These are phyloP conservation scores for Zaprionus taronus DNA, from an alignment of 1,140 invertebrate genomes.

Conservation along the genomic window DNA sequence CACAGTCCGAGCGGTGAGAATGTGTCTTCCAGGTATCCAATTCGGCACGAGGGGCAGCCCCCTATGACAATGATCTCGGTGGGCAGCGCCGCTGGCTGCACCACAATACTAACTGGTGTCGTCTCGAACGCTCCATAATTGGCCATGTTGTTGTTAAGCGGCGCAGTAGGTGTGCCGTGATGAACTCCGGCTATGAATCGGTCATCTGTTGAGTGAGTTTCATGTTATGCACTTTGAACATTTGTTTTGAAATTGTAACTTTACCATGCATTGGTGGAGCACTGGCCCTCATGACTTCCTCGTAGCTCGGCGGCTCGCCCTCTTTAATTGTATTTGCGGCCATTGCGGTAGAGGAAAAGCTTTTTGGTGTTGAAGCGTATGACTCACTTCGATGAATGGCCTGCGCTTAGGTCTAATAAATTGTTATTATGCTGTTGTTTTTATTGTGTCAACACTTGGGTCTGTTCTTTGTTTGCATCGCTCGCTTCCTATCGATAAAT, in stretches of 20 bases:
- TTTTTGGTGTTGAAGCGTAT: slow-evolving; percentile 10
- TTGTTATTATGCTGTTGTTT: slow-evolving; percentile 33
- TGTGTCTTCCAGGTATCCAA: slow-evolving; percentile 92
- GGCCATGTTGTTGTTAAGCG: slow-evolving; percentile 63
- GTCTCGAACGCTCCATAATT: slow-evolving; percentile 76
- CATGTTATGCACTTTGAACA: not conserved
- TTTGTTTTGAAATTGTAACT: not conserved
- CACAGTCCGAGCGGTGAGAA: slow-evolving; percentile 90
- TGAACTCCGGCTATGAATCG: slow-evolving; percentile 60
- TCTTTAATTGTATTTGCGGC: slow-evolving; percentile 47
- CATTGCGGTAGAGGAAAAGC: slow-evolving; percentile 24
- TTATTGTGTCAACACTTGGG: slow-evolving; percentile 30
- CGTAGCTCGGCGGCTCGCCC: slow-evolving; percentile 62
- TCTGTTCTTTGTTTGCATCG: slow-evolving; percentile 32
- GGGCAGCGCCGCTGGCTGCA: slow-evolving; percentile 76
- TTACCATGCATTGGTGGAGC: slow-evolving; percentile 29
- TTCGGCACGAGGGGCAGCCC: slow-evolving; percentile 91
- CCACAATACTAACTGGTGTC: slow-evolving; percentile 73
- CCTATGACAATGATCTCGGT: slow-evolving; percentile 89
- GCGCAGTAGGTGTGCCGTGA: slow-evolving; percentile 47
- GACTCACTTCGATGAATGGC: slow-evolving; percentile 26
- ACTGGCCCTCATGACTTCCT: slow-evolving; percentile 64
- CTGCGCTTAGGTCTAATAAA: slow-evolving; percentile 12
- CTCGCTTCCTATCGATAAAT: slow-evolving; percentile 32
- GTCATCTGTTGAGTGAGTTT: slow-evolving; percentile 32